Percentiles rank a stretch among this genome's conserved stretches.
Evolutionary conservation across 2,113 vertebrate genomes (phyloP).

Genomic region (Siniperca knerii): DNA sequence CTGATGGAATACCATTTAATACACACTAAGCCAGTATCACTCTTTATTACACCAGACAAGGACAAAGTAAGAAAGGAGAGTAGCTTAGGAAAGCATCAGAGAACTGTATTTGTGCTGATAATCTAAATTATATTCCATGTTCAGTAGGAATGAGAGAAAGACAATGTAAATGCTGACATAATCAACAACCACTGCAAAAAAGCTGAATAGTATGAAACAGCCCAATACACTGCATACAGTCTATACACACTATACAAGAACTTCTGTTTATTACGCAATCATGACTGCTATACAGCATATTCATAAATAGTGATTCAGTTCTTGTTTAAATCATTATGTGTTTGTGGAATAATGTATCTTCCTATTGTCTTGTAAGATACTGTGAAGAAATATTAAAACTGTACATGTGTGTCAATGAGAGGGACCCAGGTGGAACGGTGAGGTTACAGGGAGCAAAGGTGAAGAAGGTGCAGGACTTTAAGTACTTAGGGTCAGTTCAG

Average conservation of each 20-base stretch:
- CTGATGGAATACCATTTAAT: constrained; percentile 59
- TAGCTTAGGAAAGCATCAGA: constrained; percentile 62
- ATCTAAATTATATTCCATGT: constrained; percentile 72
- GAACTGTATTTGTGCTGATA: constrained; percentile 70
- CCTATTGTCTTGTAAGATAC: neutral
- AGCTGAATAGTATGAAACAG: constrained; percentile 64
- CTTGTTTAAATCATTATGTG: neutral
- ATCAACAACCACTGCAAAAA: constrained; percentile 55
- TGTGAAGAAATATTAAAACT: neutral
- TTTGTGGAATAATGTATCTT: neutral
- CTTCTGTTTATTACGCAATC: neutral
- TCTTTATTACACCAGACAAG: constrained; percentile 64
- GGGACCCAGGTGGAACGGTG: too few species aligned
- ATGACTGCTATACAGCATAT: neutral
- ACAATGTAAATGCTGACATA: constrained; percentile 72
- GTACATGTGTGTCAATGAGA: too few species aligned
- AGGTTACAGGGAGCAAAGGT: too few species aligned
- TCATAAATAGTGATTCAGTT: neutral
- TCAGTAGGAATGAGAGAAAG: constrained; percentile 46
- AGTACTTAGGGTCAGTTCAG: too few species aligned
- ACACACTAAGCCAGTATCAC: constrained; percentile 56
- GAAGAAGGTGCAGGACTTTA: too few species aligned
- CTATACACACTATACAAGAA: neutral
- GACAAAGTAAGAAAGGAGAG: constrained; percentile 58
- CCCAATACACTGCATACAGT: constrained; percentile 12